A percentile compares a stretch with the other conserved stretches of the same genome.
Conservation (phyloP, 1,140 invertebrate species). For the Monochamus saltuarius region DNA sequence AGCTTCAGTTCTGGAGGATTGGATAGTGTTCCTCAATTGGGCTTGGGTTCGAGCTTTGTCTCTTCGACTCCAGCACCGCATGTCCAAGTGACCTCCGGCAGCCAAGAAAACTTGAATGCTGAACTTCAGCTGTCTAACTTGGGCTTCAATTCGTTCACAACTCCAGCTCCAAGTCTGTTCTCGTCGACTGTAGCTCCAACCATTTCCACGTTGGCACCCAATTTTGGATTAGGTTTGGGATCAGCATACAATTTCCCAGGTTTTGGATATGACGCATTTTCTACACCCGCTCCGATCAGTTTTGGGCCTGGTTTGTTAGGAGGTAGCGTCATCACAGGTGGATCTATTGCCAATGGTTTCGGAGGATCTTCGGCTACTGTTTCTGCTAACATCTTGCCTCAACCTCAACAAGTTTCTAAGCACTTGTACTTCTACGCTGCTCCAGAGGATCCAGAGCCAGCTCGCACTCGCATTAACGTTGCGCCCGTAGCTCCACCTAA, state of each 20-base stretch:
- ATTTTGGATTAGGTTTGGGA: too few relatives aligned
- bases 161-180: neutral
- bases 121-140: neutral
- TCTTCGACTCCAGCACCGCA: neutral
- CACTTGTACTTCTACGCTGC: slow-evolving; percentile 71
- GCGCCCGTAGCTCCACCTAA: slow-evolving; percentile 61
- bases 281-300: too few relatives aligned
- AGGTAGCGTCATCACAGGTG: neutral
- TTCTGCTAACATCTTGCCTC: neutral
- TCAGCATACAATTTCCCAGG: too few relatives aligned
- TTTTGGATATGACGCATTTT: too few relatives aligned
- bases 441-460: slow-evolving; percentile 67
- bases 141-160: neutral
- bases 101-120: too few relatives aligned
- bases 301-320: neutral
- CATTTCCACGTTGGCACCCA: too few relatives aligned
- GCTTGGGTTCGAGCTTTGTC: neutral
- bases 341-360: slow-evolving; percentile 2
- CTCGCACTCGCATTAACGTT: slow-evolving; percentile 54
- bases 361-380: neutral
- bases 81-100: neutral
- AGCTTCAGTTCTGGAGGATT: neutral
- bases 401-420: slow-evolving; percentile 59
- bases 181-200: neutral
- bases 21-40: neutral